Evolutionary conservation across 2,888 invertebrate species (phyloP), one percentile per base, ranked within the genome.

Genomic region (Eurois occulta): DNA sequence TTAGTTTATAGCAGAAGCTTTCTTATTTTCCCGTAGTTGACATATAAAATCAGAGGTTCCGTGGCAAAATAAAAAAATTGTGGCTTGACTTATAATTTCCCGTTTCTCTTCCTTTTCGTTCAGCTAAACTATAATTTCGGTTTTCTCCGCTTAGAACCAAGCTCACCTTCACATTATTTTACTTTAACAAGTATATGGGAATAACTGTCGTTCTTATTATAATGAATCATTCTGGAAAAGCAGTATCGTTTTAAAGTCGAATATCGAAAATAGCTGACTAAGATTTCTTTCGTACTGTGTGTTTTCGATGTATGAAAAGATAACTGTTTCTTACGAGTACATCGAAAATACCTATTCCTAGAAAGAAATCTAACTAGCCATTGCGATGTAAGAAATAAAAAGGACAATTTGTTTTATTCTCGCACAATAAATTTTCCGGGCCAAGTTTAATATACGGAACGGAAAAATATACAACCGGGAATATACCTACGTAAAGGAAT

Each of bases 401-500:
- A 69, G 52, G 38, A 35, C 11, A 48, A 18, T 72, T 67, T 28
- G 55, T 41, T 60, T 71, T 81, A 71, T 55, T 35, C 5, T 6
- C 46, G 2, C 18, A 28, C 60, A 62, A 75, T 81, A 75, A 41
- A 48, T 38, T n/a, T n/a, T n/a, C 32, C 8, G 35, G 46, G 43
- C 11, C 28, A 46, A 13, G 58, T 69, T 69, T 71, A 66, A 48
- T 75, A 75, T 43, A 60, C 43, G 69, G 11, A 32, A 41, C 32
- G 60, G 28, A 71, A 75, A 32, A 18, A 16, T 46, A 55, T 80
- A 70, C 38, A 46, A 28, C 24, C 1, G 38, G 32, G 32, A 41
- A 28, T 28, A 16, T 35, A n/a, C 46, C 64, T 41, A 24, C 48
- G 48, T 48, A 48, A 68, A 48, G 13, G 28, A 48, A 68, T 81